phyloP scores from a whole-genome alignment of 2,797 vertebrate genomes.

The Zonotrichia albicollis region DNA sequence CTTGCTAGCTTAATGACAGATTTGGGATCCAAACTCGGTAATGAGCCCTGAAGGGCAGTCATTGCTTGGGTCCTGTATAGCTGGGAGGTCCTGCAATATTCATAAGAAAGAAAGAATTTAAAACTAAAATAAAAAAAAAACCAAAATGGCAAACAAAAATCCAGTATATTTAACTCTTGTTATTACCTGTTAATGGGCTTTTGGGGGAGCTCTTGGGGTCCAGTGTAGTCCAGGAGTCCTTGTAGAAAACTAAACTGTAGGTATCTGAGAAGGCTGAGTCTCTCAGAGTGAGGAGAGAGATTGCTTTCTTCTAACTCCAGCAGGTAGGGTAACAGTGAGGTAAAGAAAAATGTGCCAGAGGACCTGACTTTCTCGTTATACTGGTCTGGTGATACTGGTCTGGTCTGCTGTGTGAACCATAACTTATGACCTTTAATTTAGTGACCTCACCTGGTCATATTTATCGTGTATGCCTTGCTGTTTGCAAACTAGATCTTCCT shows the following conservation, averaged over 20 bases:
- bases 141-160: neutral
- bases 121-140: neutral
- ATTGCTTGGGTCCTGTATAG: neutral
- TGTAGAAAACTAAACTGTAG: neutral
- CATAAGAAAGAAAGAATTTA: neutral
- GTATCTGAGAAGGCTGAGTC: neutral
- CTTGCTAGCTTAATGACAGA: constrained; percentile 36
- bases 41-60: constrained; percentile 34
- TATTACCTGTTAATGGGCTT: neutral
- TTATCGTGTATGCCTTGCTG: neutral
- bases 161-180: neutral
- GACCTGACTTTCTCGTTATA: neutral
- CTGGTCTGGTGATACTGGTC: too few species aligned
- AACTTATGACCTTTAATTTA: neutral
- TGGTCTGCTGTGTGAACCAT: neutral
- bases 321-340: neutral
- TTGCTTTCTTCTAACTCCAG: neutral
- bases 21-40: constrained; percentile 23
- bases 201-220: neutral
- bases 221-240: neutral
- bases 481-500: neutral
- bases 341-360: neutral
- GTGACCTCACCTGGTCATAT: neutral
- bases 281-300: neutral
- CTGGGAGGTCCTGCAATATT: neutral